phyloP scores from a whole-genome alignment of 2,888 invertebrate species.

The Lasioglossum villosulum region DNA sequence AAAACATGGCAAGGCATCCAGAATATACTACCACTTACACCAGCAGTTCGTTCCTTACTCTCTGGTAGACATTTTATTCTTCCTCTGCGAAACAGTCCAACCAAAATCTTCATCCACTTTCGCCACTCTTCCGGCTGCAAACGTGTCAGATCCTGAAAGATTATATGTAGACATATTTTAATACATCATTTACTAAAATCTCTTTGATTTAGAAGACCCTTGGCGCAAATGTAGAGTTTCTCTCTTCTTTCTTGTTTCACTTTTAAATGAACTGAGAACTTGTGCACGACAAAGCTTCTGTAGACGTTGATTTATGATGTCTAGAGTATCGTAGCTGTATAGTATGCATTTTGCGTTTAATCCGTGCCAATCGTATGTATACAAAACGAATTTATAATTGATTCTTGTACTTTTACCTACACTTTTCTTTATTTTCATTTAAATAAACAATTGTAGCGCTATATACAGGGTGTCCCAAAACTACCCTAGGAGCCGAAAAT shows the following conservation, averaged over 20 bases:
- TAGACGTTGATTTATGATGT: no score
- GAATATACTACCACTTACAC: background rate
- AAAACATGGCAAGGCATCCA: constrained; percentile 15
- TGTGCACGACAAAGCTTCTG: no score
- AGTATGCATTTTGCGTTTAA: no score
- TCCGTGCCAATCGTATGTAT: background rate
- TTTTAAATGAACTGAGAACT: no score
- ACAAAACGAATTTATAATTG: background rate
- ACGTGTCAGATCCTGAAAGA: background rate
- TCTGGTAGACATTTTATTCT: background rate
- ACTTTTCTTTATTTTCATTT: background rate
- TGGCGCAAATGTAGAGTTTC: no score
- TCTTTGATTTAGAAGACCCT: background rate
- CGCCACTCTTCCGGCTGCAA: background rate
- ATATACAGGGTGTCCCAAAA: no score
- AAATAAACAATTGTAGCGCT: background rate
- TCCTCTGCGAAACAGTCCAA: background rate
- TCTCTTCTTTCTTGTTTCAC: no score
- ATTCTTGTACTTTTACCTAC: background rate
- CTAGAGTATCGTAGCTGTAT: no score
- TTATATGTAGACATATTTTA: background rate
- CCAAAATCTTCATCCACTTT: background rate
- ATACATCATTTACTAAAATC: background rate
- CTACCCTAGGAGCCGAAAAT: no score
- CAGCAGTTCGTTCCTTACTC: background rate